A percentile compares a stretch with the other conserved stretches of the same genome.
Conservation (phyloP, 2,113 vertebrate species). For the Platichthys stellatus region DNA sequence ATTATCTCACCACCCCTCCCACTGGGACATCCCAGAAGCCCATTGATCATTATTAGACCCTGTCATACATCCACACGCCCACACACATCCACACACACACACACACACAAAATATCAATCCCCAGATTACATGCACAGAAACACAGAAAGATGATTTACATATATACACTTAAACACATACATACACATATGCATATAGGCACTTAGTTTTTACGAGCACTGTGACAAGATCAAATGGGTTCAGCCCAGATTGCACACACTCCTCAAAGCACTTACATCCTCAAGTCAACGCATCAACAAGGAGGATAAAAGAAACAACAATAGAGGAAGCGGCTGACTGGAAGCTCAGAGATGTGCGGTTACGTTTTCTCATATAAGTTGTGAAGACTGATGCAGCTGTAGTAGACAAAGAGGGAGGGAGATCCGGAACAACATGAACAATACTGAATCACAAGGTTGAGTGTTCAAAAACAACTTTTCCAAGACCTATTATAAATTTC, state of each 20-base stretch:
- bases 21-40: conserved; percentile 74
- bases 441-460: neutral
- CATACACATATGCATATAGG: conserved; percentile 79
- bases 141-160: conserved; percentile 73
- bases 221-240: conserved; percentile 78
- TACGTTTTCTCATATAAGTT: neutral
- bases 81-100: conserved; percentile 21
- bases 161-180: conserved; percentile 74
- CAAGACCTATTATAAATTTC: neutral
- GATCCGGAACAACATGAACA: neutral
- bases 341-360: conserved; percentile 9
- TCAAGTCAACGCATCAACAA: conserved; percentile 44
- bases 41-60: conserved; percentile 81
- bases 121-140: conserved; percentile 71
- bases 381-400: neutral
- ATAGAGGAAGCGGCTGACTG: conserved; percentile 37
- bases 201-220: conserved; percentile 77
- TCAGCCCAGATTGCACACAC: conserved; percentile 74
- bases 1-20: conserved; percentile 80
- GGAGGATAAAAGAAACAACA: conserved; percentile 58
- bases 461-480: neutral
- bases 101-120: conserved; percentile 64
- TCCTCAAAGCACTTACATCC: conserved; percentile 67
- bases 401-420: neutral
- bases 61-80: conserved; percentile 62